Evolutionary conservation across 2,113 vertebrate genomes (phyloP).

Genomic region (Lamprologus speciosus): DNA sequence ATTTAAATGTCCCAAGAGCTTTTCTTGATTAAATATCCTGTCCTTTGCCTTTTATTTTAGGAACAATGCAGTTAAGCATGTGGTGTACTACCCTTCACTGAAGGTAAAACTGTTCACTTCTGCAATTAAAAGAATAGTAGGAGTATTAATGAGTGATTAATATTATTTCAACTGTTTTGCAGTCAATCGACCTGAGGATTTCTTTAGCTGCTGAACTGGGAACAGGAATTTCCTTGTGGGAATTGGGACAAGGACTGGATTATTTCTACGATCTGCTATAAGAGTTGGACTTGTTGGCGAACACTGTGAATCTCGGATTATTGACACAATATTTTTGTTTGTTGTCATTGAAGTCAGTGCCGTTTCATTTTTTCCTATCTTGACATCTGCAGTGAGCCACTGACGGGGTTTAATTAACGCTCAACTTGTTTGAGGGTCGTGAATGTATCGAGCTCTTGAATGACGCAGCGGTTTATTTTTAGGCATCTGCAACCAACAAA

Average conservation of each 20-base stretch:
- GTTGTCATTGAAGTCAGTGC: not conserved
- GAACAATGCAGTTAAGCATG: constrained; percentile 79
- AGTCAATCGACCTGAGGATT: constrained; percentile 86
- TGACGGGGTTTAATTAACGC: not conserved
- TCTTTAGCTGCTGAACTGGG: constrained; percentile 86
- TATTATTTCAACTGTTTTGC: constrained; percentile 5
- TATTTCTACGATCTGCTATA: constrained; percentile 97
- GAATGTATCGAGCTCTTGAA: not conserved
- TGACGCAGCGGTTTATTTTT: not conserved
- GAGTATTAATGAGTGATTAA: not conserved
- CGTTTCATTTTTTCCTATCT: not conserved
- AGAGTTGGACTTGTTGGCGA: constrained; percentile 14
- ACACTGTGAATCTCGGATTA: not conserved
- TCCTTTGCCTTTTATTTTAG: constrained; percentile 64
- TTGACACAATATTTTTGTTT: not conserved
- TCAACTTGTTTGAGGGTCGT: not conserved
- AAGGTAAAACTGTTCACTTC: constrained; percentile 71
- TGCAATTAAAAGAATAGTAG: not conserved
- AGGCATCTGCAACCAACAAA: not conserved
- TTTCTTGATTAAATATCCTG: not conserved
- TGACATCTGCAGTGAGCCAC: not conserved
- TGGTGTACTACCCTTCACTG: constrained; percentile 87
- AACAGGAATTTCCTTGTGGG: constrained; percentile 94
- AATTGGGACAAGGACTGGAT: constrained; percentile 96
- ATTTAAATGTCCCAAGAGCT: not conserved